Evolutionary conservation across 1,140 invertebrate species (phyloP).

Genomic region (Battus philenor): DNA sequence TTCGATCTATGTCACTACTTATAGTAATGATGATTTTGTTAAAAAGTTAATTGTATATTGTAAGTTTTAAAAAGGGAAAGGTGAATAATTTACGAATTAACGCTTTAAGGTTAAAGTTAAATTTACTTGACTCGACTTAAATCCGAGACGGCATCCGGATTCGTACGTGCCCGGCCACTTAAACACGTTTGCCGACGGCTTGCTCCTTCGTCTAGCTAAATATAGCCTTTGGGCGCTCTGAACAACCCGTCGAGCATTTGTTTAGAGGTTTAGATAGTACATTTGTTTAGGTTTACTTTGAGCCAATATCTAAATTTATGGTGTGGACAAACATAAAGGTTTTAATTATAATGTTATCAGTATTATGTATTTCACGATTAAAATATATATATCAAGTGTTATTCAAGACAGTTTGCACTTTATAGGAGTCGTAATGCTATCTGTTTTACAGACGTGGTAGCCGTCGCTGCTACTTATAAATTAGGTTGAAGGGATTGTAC

Average conservation of each 20-base stretch:
- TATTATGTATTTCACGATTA: too few species aligned
- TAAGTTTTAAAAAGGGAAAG: too few species aligned
- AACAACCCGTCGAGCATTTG: too few species aligned
- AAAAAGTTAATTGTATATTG: too few species aligned
- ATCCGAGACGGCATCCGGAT: conserved; percentile 2
- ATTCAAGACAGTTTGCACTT: conserved; percentile 29
- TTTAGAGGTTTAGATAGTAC: too few species aligned
- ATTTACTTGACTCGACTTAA: not conserved
- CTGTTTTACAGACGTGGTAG: conserved; percentile 19
- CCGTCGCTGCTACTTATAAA: conserved; percentile 1
- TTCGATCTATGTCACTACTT: too few species aligned
- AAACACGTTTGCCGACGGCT: conserved; percentile 8
- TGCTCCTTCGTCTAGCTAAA: conserved; percentile 11
- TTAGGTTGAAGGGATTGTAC: conserved; percentile 39
- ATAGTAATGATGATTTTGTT: too few species aligned
- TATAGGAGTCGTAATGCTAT: conserved; percentile 27
- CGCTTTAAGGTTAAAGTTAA: conserved; percentile 2
- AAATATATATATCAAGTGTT: too few species aligned
- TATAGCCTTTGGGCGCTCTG: conserved; percentile 4
- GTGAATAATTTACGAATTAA: conserved; percentile 2
- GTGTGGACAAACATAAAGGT: too few species aligned
- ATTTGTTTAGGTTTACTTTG: too few species aligned
- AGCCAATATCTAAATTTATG: too few species aligned
- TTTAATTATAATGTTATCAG: too few species aligned
- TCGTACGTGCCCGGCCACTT: conserved; percentile 12